Conservation (phyloP, 1,140 invertebrate species). For the Heliconius hewitsoni region DNA sequence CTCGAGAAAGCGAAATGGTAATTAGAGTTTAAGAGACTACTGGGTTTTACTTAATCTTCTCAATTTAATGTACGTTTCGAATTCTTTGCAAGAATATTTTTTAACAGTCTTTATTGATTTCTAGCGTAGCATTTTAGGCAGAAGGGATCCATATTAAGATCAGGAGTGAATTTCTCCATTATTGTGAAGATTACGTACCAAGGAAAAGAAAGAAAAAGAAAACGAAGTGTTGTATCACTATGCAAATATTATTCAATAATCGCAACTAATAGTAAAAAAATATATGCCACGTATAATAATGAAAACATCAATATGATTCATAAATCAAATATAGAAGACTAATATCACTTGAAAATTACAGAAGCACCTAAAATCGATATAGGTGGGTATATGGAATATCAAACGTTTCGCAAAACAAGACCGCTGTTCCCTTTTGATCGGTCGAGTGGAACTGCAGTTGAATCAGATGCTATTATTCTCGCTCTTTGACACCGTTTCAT, state of each 20-base stretch:
- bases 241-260: no score
- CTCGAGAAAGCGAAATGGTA: slow-evolving; percentile 26
- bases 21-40: slow-evolving; percentile 33
- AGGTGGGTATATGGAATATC: slow-evolving; percentile 8
- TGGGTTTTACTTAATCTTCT: slow-evolving; percentile 15
- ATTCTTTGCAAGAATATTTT: background rate
- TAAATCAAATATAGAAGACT: background rate
- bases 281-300: no score
- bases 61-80: slow-evolving; percentile 10
- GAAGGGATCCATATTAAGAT: no score
- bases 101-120: background rate
- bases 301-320: no score
- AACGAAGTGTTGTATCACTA: no score
- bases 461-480: slow-evolving; percentile 30
- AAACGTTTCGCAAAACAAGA: slow-evolving; percentile 31
- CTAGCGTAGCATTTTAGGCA: no score
- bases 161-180: no score
- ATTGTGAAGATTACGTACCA: no score
- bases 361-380: background rate
- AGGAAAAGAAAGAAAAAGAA: no score
- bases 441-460: slow-evolving; percentile 28
- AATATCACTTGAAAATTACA: background rate
- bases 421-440: slow-evolving; percentile 35
- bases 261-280: no score
- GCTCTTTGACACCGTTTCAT: slow-evolving; percentile 30